Evolutionary conservation across 37 sponge, comb jelly and placozoan genomes (phyloP).

Genomic region (Cladorhizidae sp.): DNA sequence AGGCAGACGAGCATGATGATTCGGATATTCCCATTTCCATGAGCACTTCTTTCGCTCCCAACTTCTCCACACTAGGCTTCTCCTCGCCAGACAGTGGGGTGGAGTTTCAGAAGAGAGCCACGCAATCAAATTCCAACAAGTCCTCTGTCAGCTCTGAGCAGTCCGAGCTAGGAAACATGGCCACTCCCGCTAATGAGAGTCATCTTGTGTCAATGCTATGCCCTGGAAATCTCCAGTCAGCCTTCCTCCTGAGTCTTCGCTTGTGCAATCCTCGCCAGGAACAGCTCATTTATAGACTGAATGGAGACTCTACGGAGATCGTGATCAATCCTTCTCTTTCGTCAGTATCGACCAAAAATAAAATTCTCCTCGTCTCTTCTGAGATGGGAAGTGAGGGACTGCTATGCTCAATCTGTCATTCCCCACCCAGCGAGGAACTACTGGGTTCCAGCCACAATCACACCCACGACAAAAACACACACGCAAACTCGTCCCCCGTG

Average conservation of each 20-base stretch:
- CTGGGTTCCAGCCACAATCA: neutral
- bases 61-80: constrained; percentile 14
- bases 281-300: constrained; percentile 24
- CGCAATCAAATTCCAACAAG: constrained; percentile 7
- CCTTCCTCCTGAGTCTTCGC: constrained; percentile 45
- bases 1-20: neutral
- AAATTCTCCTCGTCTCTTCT: neutral
- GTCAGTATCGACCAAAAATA: too few relatives aligned
- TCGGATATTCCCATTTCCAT: constrained; percentile 23
- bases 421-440: neutral
- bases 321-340: neutral
- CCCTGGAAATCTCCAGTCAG: neutral
- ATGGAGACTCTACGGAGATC: neutral
- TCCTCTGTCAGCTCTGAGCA: constrained; percentile 36
- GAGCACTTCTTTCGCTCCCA: neutral
- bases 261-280: constrained; percentile 19
- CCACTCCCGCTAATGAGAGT: neutral
- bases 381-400: neutral
- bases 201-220: neutral
- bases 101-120: constrained; percentile 24
- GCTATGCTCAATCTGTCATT: constrained; percentile 8
- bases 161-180: neutral
- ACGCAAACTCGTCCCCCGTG: neutral
- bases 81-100: constrained; percentile 61
- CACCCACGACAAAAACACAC: neutral